Evolutionary conservation across 2,888 invertebrate species (phyloP).

Genomic region (Myopa tessellatipennis): DNA sequence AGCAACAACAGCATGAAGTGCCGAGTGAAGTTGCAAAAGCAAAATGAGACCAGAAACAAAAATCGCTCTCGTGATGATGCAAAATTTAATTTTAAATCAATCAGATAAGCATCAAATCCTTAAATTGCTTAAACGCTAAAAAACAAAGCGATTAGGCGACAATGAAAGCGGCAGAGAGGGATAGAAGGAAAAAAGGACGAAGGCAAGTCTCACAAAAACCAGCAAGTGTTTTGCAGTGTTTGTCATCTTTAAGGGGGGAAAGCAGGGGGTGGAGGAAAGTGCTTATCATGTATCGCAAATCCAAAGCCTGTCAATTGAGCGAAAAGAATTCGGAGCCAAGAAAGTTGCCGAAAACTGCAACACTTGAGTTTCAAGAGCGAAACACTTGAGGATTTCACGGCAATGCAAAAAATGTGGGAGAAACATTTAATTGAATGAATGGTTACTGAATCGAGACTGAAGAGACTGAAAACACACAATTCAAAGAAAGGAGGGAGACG

Average conservation of each 20-base stretch:
- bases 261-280: not conserved
- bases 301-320: slow-evolving; percentile 31
- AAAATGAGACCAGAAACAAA: slow-evolving; percentile 1
- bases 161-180: too few species aligned
- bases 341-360: slow-evolving; percentile 13
- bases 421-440: slow-evolving; percentile 9
- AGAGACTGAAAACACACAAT: slow-evolving; percentile 48
- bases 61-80: slow-evolving; percentile 42
- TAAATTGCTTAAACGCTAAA: slow-evolving; percentile 18
- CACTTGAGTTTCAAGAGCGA: slow-evolving; percentile 23
- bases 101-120: slow-evolving; percentile 32
- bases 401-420: not conserved
- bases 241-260: not conserved
- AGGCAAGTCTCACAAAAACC: too few species aligned
- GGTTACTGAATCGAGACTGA: not conserved
- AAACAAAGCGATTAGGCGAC: too few species aligned
- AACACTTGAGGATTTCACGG: not conserved
- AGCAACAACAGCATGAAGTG: slow-evolving; percentile 6
- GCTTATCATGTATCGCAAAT: slow-evolving; percentile 31
- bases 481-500: slow-evolving; percentile 40
- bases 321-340: not conserved
- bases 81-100: slow-evolving; percentile 43
- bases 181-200: too few species aligned
- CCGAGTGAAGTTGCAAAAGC: not conserved
- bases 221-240: not conserved